phyloP scores from a whole-genome alignment of 2,888 invertebrate genomes.

The Nephrotoma appendiculata region DNA sequence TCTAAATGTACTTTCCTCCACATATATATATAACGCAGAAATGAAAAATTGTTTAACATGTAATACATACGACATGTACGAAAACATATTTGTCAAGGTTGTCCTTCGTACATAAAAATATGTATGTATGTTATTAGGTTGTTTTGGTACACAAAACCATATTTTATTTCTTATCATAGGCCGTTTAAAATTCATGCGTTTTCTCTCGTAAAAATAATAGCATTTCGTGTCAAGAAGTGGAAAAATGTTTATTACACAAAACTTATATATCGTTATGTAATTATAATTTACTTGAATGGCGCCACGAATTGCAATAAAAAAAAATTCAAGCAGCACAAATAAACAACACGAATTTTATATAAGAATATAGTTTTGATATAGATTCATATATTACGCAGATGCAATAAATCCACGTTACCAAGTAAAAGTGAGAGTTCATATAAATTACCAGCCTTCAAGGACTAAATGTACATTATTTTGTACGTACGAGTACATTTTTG shows the following conservation, averaged over 20 bases:
- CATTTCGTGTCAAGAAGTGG: neutral
- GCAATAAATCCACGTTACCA: neutral
- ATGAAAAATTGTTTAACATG: neutral
- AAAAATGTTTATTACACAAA: neutral
- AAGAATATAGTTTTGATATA: neutral
- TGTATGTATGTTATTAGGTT: neutral
- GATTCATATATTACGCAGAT: neutral
- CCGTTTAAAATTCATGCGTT: neutral
- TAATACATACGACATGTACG: neutral
- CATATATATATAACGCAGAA: neutral
- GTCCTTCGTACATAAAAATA: neutral
- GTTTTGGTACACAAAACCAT: neutral
- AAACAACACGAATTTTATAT: neutral
- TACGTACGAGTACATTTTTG: neutral
- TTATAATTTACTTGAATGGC: neutral
- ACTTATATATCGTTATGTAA: neutral
- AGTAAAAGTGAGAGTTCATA: neutral
- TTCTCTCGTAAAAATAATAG: neutral
- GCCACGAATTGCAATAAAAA: neutral
- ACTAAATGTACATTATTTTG: neutral
- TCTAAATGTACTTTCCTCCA: neutral
- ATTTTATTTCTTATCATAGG: neutral
- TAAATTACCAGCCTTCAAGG: neutral
- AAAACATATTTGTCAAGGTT: neutral
- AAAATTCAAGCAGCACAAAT: too few relatives aligned